phyloP scores from a whole-genome alignment of 2,797 vertebrate species.

The Lepilemur ruficaudatus region DNA sequence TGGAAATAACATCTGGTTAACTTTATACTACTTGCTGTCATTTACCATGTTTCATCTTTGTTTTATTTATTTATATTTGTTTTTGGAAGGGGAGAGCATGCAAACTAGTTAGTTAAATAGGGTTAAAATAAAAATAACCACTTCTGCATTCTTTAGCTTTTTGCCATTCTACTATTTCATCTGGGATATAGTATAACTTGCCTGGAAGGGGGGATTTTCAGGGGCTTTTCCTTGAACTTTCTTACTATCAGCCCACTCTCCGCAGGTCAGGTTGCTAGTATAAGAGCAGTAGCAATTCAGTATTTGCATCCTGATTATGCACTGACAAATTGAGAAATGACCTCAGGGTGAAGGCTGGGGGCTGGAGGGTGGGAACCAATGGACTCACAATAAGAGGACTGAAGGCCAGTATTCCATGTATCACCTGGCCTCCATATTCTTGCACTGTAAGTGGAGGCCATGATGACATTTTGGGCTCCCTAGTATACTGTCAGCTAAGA shows the following conservation, averaged over 20 bases:
- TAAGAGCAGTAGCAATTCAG: neutral
- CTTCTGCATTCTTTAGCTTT: neutral
- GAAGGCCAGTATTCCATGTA: neutral
- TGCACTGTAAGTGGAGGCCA: neutral
- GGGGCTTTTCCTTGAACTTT: neutral
- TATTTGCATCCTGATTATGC: neutral
- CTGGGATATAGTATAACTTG: neutral
- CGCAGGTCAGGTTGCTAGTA: neutral
- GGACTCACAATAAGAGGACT: neutral
- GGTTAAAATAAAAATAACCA: neutral
- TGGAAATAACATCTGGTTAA: conserved; percentile 30
- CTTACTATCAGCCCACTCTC: neutral
- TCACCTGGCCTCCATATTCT: neutral
- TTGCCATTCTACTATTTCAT: neutral
- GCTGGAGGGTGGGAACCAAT: neutral
- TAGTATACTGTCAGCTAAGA: neutral
- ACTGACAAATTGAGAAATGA: neutral
- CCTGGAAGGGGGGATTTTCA: neutral
- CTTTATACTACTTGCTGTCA: neutral
- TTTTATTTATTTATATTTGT: neutral
- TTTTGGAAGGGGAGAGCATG: neutral
- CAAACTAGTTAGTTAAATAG: neutral
- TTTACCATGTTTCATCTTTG: neutral
- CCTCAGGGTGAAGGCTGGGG: neutral
- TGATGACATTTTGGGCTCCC: neutral